Percentiles rank a stretch among this genome's conserved stretches.
These are phyloP conservation scores for Anthrax anthrax DNA, from an alignment of 2,888 invertebrate species.

Conservation along the genomic window DNA sequence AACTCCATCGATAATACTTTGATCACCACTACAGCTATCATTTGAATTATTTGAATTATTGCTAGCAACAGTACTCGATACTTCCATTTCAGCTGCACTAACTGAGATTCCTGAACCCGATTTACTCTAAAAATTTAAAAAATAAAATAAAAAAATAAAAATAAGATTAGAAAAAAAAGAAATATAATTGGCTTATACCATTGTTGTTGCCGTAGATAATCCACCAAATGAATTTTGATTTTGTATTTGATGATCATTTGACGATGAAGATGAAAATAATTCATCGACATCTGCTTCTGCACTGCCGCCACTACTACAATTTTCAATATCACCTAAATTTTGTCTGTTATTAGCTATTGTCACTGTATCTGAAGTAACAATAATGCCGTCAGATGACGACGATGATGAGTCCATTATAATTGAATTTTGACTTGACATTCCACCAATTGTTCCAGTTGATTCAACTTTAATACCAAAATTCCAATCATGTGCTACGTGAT, in stretches of 20 bases:
- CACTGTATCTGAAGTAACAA: conserved; percentile 1
- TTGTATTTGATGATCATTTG: conserved; percentile 2
- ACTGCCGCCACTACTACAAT: neutral
- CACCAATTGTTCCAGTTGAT: neutral
- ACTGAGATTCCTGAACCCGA: conserved; percentile 44
- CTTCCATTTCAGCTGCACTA: conserved; percentile 45
- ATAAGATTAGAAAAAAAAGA: neutral
- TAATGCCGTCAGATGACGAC: conserved; percentile 2
- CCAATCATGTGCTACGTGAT: conserved; percentile 33
- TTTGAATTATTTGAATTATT: conserved; percentile 9
- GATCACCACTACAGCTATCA: conserved; percentile 4
- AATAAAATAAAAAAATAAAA: neutral
- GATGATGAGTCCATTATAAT: conserved; percentile 7
- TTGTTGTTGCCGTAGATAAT: conserved; percentile 1
- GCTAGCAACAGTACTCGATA: conserved; percentile 38
- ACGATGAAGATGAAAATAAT: neutral
- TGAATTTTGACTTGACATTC: neutral
- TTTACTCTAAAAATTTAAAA: conserved; percentile 13
- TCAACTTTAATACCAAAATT: conserved; percentile 25
- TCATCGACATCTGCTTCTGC: neutral
- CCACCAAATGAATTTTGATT: neutral
- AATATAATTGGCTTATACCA: conserved; percentile 3
- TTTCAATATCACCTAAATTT: conserved; percentile 4
- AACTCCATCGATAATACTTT: conserved; percentile 6
- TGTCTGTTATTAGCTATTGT: neutral